These are phyloP conservation scores for Ladona fulva DNA, from an alignment of 1,140 invertebrate species.

Conservation along the genomic window DNA sequence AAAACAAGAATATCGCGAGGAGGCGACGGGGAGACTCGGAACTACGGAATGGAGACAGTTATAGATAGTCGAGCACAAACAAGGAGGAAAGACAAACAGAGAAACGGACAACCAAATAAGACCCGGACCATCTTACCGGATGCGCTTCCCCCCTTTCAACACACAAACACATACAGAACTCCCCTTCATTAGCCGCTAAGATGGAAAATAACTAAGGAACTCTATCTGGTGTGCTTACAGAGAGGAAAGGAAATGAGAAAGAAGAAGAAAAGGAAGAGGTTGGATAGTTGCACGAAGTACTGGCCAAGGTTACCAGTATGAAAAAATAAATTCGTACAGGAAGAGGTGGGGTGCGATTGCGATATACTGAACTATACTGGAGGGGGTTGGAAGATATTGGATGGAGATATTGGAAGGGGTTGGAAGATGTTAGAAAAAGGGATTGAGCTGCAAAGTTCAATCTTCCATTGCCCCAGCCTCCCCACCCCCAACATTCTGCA, in stretches of 20 bases:
- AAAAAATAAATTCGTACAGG: too few relatives aligned
- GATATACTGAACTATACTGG: background rate
- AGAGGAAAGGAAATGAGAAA: background rate
- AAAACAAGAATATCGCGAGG: too few relatives aligned
- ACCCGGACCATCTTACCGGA: background rate
- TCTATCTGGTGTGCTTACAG: too few relatives aligned
- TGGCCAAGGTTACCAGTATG: too few relatives aligned
- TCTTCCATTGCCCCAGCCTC: background rate
- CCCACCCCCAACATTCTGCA: slow-evolving; percentile 12
- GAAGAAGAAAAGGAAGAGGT: background rate
- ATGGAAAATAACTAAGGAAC: background rate
- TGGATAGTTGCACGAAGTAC: background rate
- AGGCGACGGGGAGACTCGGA: too few relatives aligned
- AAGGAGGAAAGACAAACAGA: background rate
- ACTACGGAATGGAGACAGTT: background rate
- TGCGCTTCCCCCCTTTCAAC: background rate
- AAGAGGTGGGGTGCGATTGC: too few relatives aligned
- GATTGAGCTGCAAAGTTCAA: background rate
- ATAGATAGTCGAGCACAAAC: background rate
- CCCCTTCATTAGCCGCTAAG: background rate
- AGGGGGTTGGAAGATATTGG: background rate
- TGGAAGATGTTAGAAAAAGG: background rate
- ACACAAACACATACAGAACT: background rate
- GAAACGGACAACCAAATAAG: background rate
- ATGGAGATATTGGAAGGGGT: background rate